Evolutionary conservation across 2,113 vertebrate species (phyloP), one percentile per base, ranked within the genome.

Genomic region (Aleadryas rufinucha): DNA sequence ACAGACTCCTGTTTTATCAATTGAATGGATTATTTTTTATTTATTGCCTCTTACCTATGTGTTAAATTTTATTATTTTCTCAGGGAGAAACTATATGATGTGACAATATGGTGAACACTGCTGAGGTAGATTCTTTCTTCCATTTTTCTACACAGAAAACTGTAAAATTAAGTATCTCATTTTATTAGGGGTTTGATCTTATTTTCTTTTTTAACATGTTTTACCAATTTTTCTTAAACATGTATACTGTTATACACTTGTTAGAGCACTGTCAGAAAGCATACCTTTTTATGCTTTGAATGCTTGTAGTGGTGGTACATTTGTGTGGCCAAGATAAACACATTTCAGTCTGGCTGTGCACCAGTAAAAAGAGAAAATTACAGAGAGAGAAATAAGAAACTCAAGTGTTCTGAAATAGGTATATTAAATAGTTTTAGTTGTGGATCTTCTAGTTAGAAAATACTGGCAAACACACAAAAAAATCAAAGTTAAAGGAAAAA

Each of bases 221-320:
- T 53, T 44, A 31, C 4, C 6, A 35, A 8, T 39, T 57, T 8
- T 57, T 81, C 22, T 68, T 77, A 41, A 63, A 53, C 18, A 21
- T 9, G 0, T 50, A 5, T 50, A 53, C 47, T 44, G 7, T 59
- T 41, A 52, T 18, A 7, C 7, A 47, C 14, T 47, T 65, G 4
- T 45, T 52, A 56, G 27, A 61, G 11, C 16, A 57, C 13, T 76
- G 15, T 45, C 24, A 84, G 26, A 72, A 89, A 68, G 9, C 13
- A 45, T 6, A 12, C 2, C 21, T 65, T 20, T 63, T 78, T 10
- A 52, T 8, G 1, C 30, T 77, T 45, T 74, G 33, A 66, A 56
- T 0, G 5, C 31, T 35, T 60, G 8, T 35, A 22, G 16, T 50
- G 2, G 8, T 3, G 4, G 16, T 22, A 65, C 1, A 0, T 70